Conservation (phyloP, 64 coral and sea anemone species). For the Trachythela sp. region DNA sequence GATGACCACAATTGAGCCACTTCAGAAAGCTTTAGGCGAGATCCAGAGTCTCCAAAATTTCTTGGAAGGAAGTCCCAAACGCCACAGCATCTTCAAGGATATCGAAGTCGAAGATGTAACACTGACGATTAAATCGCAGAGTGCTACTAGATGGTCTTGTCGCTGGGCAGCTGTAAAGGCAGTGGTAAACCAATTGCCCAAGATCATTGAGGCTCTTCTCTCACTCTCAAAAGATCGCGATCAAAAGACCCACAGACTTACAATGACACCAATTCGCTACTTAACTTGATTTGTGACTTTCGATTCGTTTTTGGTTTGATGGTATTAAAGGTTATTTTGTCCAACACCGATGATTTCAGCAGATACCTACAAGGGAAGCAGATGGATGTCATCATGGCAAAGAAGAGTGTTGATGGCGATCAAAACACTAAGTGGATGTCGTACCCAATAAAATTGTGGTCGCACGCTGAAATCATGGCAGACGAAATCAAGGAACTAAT, state of each 20-base stretch:
- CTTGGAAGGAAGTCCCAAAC: constrained; percentile 36
- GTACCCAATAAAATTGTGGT: constrained; percentile 31
- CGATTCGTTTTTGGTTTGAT: constrained; percentile 12
- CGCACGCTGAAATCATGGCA: constrained; percentile 34
- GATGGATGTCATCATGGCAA: background rate
- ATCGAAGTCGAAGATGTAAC: too few species aligned
- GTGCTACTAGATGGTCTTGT: background rate
- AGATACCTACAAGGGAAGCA: too few species aligned
- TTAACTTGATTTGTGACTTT: background rate
- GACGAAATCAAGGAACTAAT: constrained; percentile 36
- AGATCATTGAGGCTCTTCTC: constrained; percentile 33
- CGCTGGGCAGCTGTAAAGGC: constrained; percentile 25
- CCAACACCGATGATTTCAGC: too few species aligned
- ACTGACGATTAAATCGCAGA: too few species aligned
- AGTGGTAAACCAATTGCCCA: background rate
- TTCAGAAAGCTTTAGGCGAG: constrained; percentile 25
- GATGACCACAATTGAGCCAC: constrained; percentile 30
- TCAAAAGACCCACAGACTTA: constrained; percentile 30
- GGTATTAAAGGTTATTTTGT: background rate
- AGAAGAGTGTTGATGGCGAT: background rate
- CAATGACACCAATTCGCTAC: constrained; percentile 14
- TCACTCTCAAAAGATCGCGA: background rate
- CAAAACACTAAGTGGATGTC: constrained; percentile 39
- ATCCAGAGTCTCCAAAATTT: constrained; percentile 38
- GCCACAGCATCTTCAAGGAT: background rate